Percentiles rank a stretch among this genome's conserved stretches.
phyloP scores from a whole-genome alignment of 2,113 vertebrate species.

The Martes martes region DNA sequence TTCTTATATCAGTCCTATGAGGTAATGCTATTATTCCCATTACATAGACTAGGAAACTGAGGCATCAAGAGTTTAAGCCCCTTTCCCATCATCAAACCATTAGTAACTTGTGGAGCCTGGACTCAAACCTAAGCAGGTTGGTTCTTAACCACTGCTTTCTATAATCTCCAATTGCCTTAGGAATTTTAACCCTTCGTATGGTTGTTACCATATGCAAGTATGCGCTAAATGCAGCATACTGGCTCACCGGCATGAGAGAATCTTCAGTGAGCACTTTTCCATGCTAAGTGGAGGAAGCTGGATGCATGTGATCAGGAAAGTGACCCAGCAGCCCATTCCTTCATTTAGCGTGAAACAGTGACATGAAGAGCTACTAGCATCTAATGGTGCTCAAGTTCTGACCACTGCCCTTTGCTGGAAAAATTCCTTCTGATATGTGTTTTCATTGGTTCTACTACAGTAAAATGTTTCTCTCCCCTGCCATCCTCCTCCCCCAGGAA shows the following conservation, averaged over 20 bases:
- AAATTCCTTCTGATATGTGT: neutral
- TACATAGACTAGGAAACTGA: neutral
- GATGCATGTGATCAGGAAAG: neutral
- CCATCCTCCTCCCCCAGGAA: neutral
- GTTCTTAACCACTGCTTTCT: neutral
- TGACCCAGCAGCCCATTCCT: neutral
- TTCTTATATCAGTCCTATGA: neutral
- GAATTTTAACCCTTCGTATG: neutral
- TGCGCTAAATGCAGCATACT: neutral
- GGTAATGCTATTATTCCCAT: neutral
- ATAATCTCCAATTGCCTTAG: neutral
- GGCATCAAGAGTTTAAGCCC: neutral
- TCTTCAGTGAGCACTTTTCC: neutral
- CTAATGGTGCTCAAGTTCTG: neutral
- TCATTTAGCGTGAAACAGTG: neutral
- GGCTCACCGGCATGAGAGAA: neutral
- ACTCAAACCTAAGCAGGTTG: neutral
- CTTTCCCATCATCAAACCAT: neutral
- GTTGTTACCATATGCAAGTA: neutral
- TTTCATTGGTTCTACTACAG: neutral
- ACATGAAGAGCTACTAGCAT: neutral
- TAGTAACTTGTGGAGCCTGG: neutral
- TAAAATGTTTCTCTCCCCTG: neutral
- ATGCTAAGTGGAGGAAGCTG: neutral
- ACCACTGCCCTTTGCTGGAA: neutral